These are phyloP conservation scores for Phrynocephalus versicolor DNA, from an alignment of 2,113 vertebrate species.

Conservation along the genomic window DNA sequence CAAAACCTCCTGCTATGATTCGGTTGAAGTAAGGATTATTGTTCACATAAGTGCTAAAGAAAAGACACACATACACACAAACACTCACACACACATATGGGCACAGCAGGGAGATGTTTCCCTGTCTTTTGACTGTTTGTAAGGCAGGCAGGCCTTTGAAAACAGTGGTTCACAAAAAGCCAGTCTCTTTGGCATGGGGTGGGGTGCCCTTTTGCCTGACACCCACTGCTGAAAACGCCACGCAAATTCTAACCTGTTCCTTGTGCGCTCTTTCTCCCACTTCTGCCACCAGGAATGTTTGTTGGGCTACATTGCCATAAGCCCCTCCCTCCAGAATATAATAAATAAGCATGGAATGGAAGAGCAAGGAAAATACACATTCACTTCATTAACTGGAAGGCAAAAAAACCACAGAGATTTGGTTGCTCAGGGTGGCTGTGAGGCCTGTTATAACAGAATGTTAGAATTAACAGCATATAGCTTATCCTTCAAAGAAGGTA, in stretches of 20 bases:
- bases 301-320: background rate
- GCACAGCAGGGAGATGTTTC: background rate
- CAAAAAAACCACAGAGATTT: background rate
- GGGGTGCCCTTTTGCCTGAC: background rate
- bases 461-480: background rate
- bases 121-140: accelerated
- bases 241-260: background rate
- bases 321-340: background rate
- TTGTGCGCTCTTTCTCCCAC: background rate
- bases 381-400: background rate
- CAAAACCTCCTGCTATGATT: background rate
- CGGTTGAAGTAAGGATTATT: background rate
- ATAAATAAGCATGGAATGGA: background rate
- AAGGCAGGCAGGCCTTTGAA: background rate
- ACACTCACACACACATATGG: background rate
- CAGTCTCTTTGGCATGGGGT: background rate
- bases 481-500: constrained; percentile 38
- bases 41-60: background rate
- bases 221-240: background rate
- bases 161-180: background rate
- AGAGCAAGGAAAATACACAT: background rate
- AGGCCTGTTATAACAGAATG: background rate
- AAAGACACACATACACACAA: background rate
- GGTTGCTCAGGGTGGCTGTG: constrained; percentile 29
- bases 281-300: constrained; percentile 14